These are phyloP conservation scores for Neopelma chrysocephalum DNA, from an alignment of 2,797 vertebrate genomes.

Conservation along the genomic window DNA sequence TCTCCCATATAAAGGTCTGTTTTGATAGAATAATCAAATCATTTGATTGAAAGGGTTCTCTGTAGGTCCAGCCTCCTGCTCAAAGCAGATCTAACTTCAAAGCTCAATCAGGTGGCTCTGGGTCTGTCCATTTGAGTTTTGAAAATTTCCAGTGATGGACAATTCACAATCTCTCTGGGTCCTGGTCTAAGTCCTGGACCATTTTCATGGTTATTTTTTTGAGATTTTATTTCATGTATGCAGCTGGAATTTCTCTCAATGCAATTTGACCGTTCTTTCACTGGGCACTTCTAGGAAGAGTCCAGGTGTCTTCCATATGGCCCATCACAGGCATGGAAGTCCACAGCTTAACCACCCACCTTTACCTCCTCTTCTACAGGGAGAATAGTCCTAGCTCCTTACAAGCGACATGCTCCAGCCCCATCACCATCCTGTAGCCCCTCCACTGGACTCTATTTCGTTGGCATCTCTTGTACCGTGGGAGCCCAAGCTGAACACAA, in stretches of 20 bases:
- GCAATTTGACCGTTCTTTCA: not conserved
- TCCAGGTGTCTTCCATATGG: rapidly evolving
- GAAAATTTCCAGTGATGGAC: not conserved
- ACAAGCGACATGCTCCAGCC: not conserved
- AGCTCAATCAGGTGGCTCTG: not conserved
- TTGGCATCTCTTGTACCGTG: not conserved
- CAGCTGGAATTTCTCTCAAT: not conserved
- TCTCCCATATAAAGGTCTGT: not conserved
- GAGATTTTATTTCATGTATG: not conserved
- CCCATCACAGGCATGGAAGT: not conserved
- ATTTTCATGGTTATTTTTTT: not conserved
- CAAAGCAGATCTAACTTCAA: not conserved
- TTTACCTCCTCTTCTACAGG: not conserved
- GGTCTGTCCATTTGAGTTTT: not conserved
- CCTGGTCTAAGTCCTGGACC: not conserved
- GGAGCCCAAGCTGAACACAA: not conserved
- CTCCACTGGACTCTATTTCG: not conserved
- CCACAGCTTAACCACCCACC: not conserved
- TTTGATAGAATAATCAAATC: not conserved
- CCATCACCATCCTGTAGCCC: not conserved
- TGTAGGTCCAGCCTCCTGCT: not conserved
- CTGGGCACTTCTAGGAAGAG: not conserved
- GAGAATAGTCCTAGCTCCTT: not conserved
- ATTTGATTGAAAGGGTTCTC: not conserved
- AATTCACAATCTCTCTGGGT: not conserved